phyloP scores from a whole-genome alignment of 1,140 invertebrate genomes.

The Berghia stephanieae region DNA sequence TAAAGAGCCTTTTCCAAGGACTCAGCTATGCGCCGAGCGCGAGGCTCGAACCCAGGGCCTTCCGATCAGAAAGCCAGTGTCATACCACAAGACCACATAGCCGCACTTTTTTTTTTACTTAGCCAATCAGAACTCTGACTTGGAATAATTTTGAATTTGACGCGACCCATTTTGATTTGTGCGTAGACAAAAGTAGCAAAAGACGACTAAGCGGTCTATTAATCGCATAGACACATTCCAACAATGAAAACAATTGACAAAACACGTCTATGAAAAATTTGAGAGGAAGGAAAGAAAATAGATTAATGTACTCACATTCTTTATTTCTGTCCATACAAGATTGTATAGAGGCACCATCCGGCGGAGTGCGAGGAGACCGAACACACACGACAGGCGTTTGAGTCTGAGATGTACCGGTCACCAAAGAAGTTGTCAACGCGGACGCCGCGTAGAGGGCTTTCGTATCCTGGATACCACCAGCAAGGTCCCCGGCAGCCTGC shows the following conservation, averaged over 20 bases:
- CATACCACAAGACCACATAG: too few relatives aligned
- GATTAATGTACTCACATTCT: conserved; percentile 84
- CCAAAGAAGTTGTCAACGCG: background rate
- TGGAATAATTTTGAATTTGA: too few relatives aligned
- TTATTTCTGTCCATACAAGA: conserved; percentile 95
- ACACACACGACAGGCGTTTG: conserved; percentile 19
- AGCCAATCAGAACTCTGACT: too few relatives aligned
- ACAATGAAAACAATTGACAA: too few relatives aligned
- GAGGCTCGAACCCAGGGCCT: too few relatives aligned
- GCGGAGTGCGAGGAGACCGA: conserved; percentile 76
- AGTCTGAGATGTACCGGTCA: background rate
- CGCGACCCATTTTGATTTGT: too few relatives aligned
- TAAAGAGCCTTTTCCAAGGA: too few relatives aligned
- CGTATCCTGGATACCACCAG: too few relatives aligned
- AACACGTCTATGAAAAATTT: background rate
- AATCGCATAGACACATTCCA: background rate
- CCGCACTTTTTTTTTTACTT: too few relatives aligned
- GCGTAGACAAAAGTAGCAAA: background rate
- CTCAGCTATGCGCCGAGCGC: too few relatives aligned
- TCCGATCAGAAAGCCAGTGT: too few relatives aligned
- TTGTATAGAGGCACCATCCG: conserved; percentile 92
- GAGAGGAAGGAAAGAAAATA: background rate
- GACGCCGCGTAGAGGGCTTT: background rate
- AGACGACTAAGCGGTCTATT: background rate
- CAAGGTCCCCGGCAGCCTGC: background rate